Evolutionary conservation across 2,888 invertebrate species (phyloP), one percentile per base, ranked within the genome.

Genomic region (Agrochola macilenta): DNA sequence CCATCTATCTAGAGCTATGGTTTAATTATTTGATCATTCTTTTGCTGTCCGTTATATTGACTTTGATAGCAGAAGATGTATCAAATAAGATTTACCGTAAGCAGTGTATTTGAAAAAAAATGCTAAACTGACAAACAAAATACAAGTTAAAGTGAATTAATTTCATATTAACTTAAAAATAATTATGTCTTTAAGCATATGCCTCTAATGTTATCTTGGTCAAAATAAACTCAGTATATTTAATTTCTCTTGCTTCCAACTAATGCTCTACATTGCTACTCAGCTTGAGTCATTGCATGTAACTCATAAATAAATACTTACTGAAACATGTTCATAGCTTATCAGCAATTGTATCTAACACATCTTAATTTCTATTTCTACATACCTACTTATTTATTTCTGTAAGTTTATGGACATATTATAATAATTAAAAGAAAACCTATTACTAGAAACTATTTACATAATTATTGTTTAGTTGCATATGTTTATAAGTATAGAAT

Each of bases 241-340:
- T 70, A 71, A 76, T 58, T 74, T 69, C 60, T 83, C 73, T 73
- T 84, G 84, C 75, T 87, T 61, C 23, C 17, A 66, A 78, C 71
- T 76, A 78, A 78, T 71, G 57, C 69, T 78, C 80, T 81, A 46
- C n/a, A 78, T 82, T 86, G 87, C 87, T 86, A 74, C 76, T 81
- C 30, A 52, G 81, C 87, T 87, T 84, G 70, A 82, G 80, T 78
- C 75, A 78, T 81, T 87, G 87, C 87, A 87, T 87, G 87, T 74
- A 72, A 64, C 72, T 77, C 75, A 74, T 64, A 71, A 65, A 76
- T 43, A 66, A 69, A 68, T 80, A 71, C 57, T 35, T 74, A 70
- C 64, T 70, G 58, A 70, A 74, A 63, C 77, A 79, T 70, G 68
- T 75, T 66, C 68, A 80, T 70, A 76, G 81, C 82, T 85, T 82